Conservation (phyloP, 2,797 vertebrate species). For the Triplophysa yarkandensis region DNA sequence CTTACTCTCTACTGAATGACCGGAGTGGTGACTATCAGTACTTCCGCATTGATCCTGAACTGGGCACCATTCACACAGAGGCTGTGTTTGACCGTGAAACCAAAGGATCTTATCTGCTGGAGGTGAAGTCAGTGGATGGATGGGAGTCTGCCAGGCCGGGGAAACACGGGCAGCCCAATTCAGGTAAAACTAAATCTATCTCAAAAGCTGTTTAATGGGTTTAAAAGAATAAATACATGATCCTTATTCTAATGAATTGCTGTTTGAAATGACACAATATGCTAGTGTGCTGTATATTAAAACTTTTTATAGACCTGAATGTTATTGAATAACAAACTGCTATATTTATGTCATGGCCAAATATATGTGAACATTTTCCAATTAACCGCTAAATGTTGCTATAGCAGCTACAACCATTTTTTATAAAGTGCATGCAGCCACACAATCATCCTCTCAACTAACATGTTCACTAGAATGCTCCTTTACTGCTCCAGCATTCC, state of each 20-base stretch:
- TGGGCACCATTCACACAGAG: conserved; percentile 82
- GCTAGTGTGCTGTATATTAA: background rate
- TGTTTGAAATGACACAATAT: background rate
- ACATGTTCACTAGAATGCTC: background rate
- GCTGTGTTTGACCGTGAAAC: conserved; percentile 86
- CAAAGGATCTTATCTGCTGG: conserved; percentile 85
- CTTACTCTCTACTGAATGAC: conserved; percentile 85
- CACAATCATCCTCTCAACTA: background rate
- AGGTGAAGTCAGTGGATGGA: conserved; percentile 84
- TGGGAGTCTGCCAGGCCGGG: conserved; percentile 86
- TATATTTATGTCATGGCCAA: background rate
- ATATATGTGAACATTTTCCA: background rate
- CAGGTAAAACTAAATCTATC: conserved; percentile 71
- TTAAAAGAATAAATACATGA: background rate
- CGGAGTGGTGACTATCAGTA: conserved; percentile 81
- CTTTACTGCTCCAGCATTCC: background rate
- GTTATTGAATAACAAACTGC: background rate
- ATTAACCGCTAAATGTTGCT: background rate
- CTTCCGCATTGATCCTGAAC: conserved; percentile 80
- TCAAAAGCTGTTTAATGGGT: background rate
- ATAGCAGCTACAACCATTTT: background rate
- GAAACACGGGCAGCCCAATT: conserved; percentile 85
- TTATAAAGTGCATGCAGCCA: background rate
- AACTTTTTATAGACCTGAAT: background rate
- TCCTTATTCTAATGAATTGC: background rate